Evolutionary conservation across 1,140 invertebrate species (phyloP), one percentile per base, ranked within the genome.

Genomic region (Ganaspis sp.): DNA sequence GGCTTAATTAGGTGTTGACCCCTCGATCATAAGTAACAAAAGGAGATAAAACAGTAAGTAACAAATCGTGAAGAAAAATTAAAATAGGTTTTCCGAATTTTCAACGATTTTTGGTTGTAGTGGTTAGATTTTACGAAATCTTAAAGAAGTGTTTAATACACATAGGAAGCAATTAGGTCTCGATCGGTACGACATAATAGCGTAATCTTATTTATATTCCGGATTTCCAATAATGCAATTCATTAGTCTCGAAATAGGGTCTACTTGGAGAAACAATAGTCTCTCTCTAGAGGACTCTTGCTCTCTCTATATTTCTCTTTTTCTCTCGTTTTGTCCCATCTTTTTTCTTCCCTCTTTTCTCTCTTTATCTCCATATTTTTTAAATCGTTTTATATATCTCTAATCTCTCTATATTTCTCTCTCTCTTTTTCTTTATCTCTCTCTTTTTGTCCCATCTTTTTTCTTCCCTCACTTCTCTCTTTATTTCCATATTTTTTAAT

Each of bases 221-320:
- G 77, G 75, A 85, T 86, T 85, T 82, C 84, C 82, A 83, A 87
- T 87, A 87, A 87, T 82, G 80, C 82, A 83, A 87, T 86, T 87
- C 81, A 86, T 87, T 87, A 86, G 83, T 74, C 70, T 70, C 72
- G 70, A 76, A 75, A 73, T 71, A 40, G 70, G 79, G 75, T 70
- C 70, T 21, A 58, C 37, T 53, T 34, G 21, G 26, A 81, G 77
- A 80, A 86, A 86, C 85, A 87, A 87, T 85, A 78, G 78, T 79
- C 77, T 73, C 58, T 81, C 76, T 75, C 70, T 75, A 21, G 21
- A 73, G 73, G 69, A 76, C 71, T 75, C 42, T 42, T 45, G 29
- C 42, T 40, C 72, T 75, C 72, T 82, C 58, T 42, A 21, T 54
- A 37, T 54, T 72, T 69, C 26, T 19, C 53, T 26, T 26, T 64